phyloP scores from a whole-genome alignment of 2,797 vertebrate species.

The Cuniculus paca region DNA sequence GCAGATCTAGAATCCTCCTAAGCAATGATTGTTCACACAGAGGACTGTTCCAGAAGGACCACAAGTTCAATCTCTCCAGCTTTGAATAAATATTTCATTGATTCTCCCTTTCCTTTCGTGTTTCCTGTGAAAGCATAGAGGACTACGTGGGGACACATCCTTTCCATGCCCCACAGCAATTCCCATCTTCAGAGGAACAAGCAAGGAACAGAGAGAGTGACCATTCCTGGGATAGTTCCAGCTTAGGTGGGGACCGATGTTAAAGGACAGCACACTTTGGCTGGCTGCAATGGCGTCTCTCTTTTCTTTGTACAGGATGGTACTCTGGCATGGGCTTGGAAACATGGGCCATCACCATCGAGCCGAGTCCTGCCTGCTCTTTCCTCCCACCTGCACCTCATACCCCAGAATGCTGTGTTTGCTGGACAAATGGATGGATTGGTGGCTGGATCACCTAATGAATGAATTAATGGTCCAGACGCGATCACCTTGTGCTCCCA shows the following conservation, averaged over 20 bases:
- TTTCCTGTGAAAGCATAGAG: not conserved
- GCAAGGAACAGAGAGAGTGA: not conserved
- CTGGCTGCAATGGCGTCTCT: accelerated
- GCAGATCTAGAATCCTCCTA: not conserved
- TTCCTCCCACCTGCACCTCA: not conserved
- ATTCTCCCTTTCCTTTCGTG: not conserved
- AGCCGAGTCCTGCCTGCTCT: accelerated
- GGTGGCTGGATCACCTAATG: not conserved
- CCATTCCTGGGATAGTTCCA: accelerated
- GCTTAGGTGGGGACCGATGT: no score
- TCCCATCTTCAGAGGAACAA: not conserved
- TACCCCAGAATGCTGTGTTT: not conserved
- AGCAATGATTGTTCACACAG: not conserved
- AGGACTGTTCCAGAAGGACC: not conserved
- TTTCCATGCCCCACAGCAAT: not conserved
- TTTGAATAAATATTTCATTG: not conserved
- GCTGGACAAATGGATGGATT: not conserved
- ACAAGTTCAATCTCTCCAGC: not conserved
- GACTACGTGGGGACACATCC: accelerated
- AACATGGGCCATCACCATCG: accelerated
- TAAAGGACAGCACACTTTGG: not conserved
- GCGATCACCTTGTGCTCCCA: not conserved
- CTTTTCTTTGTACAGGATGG: not conserved
- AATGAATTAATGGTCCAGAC: not conserved
- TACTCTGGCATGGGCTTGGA: not conserved